A percentile compares a stretch with the other conserved stretches of the same genome.
phyloP scores from a whole-genome alignment of 2,113 vertebrate species.

The Amphiprion ocellaris region DNA sequence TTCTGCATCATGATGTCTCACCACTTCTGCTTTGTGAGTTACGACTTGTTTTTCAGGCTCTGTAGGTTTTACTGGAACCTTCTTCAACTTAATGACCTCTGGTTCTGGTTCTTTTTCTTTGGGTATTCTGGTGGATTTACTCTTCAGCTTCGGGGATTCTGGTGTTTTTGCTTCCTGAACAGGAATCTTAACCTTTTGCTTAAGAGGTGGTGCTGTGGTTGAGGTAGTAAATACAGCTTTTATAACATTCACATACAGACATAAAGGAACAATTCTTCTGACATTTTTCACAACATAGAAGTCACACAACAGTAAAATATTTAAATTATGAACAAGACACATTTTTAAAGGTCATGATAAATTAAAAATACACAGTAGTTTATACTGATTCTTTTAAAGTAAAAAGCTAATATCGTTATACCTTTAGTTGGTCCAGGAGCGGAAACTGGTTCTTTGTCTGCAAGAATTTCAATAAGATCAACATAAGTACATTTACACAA shows the following conservation, averaged over 20 bases:
- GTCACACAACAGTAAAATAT: conserved; percentile 26
- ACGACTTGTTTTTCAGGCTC: conserved; percentile 69
- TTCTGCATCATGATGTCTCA: conserved; percentile 52
- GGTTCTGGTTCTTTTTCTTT: conserved; percentile 74
- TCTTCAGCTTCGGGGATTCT: conserved; percentile 74
- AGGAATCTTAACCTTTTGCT: conserved; percentile 81
- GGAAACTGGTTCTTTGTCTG: conserved; percentile 86
- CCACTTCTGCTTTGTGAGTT: conserved; percentile 60
- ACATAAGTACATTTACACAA: conserved; percentile 12
- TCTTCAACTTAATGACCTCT: conserved; percentile 76
- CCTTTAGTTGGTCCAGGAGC: conserved; percentile 93
- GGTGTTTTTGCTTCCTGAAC: conserved; percentile 77
- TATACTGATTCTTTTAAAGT: background rate
- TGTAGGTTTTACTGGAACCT: conserved; percentile 65
- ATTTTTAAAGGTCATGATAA: background rate
- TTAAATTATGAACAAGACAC: background rate
- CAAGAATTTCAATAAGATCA: conserved; percentile 68
- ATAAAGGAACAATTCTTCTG: conserved; percentile 56
- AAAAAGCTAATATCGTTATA: conserved; percentile 70
- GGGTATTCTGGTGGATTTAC: conserved; percentile 57
- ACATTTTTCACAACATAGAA: conserved; percentile 26
- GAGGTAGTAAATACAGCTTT: conserved; percentile 66
- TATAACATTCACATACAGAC: conserved; percentile 81
- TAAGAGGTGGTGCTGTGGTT: conserved; percentile 78
- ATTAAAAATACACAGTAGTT: too few species aligned